Evolutionary conservation across 1,140 invertebrate species (phyloP).

Genomic region (silkworm (Bombyx mori)): DNA sequence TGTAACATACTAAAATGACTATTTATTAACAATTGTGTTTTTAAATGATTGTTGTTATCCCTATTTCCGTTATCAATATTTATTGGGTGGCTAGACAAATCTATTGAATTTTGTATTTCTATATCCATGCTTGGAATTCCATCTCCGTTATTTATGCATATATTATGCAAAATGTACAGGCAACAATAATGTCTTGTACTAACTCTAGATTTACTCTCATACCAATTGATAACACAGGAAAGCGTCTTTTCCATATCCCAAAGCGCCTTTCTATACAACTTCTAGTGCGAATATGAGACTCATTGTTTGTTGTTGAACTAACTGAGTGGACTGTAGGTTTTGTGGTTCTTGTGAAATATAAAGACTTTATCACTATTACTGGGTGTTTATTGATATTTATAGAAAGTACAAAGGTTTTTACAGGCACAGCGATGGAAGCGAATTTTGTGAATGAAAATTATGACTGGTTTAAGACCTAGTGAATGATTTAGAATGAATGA

Average conservation of each 20-base stretch:
- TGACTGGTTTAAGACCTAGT: too few relatives aligned
- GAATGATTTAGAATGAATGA: too few relatives aligned
- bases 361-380: too few relatives aligned
- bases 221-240: constrained; percentile 27
- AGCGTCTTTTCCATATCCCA: constrained; percentile 45
- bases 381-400: too few relatives aligned
- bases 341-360: too few relatives aligned
- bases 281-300: constrained; percentile 39
- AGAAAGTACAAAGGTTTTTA: too few relatives aligned
- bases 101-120: neutral
- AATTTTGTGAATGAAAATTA: too few relatives aligned
- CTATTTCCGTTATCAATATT: too few relatives aligned
- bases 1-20: too few relatives aligned
- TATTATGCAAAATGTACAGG: neutral
- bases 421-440: too few relatives aligned
- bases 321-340: too few relatives aligned
- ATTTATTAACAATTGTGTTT: neutral
- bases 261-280: constrained; percentile 41
- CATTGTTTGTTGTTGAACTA: constrained; percentile 18
- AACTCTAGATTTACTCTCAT: constrained; percentile 16
- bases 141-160: neutral
- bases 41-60: neutral
- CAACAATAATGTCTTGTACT: neutral
- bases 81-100: neutral
- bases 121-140: neutral